Conservation (phyloP, 2,797 vertebrate species). For the Eleutherodactylus coqui region DNA sequence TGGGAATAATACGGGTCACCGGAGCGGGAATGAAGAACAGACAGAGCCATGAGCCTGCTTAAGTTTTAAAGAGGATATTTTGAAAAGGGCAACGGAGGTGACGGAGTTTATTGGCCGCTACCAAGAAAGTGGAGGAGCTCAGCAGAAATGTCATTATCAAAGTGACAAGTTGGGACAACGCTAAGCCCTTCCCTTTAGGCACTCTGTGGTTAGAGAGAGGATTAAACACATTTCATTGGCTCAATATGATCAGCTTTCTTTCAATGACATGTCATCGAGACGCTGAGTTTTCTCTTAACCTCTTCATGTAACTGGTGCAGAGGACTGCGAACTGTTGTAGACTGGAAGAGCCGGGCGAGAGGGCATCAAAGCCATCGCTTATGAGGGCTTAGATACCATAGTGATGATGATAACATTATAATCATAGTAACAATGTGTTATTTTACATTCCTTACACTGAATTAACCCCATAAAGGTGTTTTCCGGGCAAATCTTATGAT, state of each 20-base stretch:
- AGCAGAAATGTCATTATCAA: slow-evolving; percentile 60
- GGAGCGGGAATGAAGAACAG: slow-evolving; percentile 27
- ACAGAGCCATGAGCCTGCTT: slow-evolving; percentile 30
- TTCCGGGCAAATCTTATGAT: too few relatives aligned
- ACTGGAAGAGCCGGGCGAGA: too few relatives aligned
- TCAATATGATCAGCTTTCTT: slow-evolving; percentile 40
- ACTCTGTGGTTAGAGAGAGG: slow-evolving; percentile 10
- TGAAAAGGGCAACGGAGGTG: slow-evolving; percentile 55
- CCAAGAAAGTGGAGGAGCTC: slow-evolving; percentile 47
- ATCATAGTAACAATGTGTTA: too few relatives aligned
- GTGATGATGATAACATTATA: not conserved
- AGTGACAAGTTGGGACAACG: slow-evolving; percentile 55
- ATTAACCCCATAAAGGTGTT: too few relatives aligned
- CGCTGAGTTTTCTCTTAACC: slow-evolving; percentile 16
- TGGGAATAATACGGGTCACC: slow-evolving; percentile 45
- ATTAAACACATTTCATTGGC: slow-evolving; percentile 43
- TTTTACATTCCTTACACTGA: too few relatives aligned
- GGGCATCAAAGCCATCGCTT: too few relatives aligned
- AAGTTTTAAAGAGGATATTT: slow-evolving; percentile 54
- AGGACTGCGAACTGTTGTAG: not conserved
- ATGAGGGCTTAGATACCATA: too few relatives aligned
- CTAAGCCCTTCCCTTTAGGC: slow-evolving; percentile 46
- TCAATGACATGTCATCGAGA: slow-evolving; percentile 8
- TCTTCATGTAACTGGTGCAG: not conserved
- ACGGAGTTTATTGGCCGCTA: slow-evolving; percentile 49